These are phyloP conservation scores for Salarias fasciatus DNA, from an alignment of 2,797 vertebrate genomes.

Conservation along the genomic window DNA sequence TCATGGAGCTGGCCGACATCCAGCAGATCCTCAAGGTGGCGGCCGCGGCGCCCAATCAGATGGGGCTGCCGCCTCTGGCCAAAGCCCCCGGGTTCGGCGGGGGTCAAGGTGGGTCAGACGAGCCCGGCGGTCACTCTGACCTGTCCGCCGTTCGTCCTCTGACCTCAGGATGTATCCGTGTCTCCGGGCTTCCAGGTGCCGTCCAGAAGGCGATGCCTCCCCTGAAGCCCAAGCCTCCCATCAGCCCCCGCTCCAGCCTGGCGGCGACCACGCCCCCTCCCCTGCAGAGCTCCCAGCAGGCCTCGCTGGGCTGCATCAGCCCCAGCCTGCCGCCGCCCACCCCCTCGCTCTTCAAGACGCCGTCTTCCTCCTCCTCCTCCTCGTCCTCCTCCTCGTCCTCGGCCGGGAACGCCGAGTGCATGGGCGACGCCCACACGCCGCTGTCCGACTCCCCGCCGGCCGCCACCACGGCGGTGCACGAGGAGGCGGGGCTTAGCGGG, in stretches of 20 bases:
- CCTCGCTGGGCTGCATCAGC: conserved; percentile 92
- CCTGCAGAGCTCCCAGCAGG: conserved; percentile 91
- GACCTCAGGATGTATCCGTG: not conserved
- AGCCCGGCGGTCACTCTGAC: too few relatives aligned
- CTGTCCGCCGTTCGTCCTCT: too few relatives aligned
- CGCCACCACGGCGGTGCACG: conserved; percentile 65
- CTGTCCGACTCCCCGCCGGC: conserved; percentile 87
- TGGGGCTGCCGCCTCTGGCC: conserved; percentile 83
- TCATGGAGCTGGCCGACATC: conserved; percentile 92
- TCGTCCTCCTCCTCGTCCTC: conserved; percentile 74
- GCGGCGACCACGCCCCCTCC: conserved; percentile 91
- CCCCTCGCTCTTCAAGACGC: conserved; percentile 81
- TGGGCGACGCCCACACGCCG: conserved; percentile 87
- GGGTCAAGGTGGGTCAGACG: conserved; percentile 55
- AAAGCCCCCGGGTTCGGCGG: conserved; percentile 66
- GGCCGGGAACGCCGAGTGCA: conserved; percentile 86
- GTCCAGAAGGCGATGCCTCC: conserved; percentile 92
- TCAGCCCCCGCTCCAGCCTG: conserved; percentile 89
- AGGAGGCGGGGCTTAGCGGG: conserved; percentile 80
- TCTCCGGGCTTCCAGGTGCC: conserved; percentile 77
- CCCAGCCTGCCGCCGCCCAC: conserved; percentile 90
- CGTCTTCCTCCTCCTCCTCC: conserved; percentile 72
- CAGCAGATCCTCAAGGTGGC: conserved; percentile 97
- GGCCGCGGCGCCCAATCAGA: conserved; percentile 86
- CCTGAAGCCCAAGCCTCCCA: conserved; percentile 93